Evolutionary conservation across 2,888 invertebrate species (phyloP).

Genomic region (Diloba caeruleocephala): DNA sequence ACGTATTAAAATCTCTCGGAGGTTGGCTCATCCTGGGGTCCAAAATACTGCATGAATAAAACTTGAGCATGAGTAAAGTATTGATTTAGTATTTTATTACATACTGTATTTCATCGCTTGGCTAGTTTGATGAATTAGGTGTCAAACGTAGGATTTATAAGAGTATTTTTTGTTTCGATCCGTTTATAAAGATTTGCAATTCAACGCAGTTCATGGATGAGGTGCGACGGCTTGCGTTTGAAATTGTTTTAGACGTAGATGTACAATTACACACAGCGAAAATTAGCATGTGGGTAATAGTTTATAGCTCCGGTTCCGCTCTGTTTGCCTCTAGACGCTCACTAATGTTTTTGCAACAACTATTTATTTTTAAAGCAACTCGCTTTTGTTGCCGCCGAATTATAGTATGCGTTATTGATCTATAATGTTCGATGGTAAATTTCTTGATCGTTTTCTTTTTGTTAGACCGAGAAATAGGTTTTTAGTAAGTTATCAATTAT

Average conservation of each 20-base stretch:
- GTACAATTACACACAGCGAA: conserved; percentile 79
- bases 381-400: conserved; percentile 67
- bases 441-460: conserved; percentile 7
- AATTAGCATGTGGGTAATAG: conserved; percentile 87
- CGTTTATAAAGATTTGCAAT: conserved; percentile 64
- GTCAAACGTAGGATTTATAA: conserved; percentile 63
- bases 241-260: conserved; percentile 76
- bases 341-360: conserved; percentile 83
- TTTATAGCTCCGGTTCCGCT: conserved; percentile 84
- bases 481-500: conserved; percentile 2
- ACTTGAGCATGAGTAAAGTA: conserved; percentile 62
- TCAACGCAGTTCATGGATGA: conserved; percentile 77
- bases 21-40: conserved; percentile 84
- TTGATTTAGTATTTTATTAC: conserved; percentile 42
- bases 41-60: conserved; percentile 72
- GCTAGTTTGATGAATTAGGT: conserved; percentile 69
- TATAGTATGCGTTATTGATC: conserved; percentile 35
- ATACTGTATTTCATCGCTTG: conserved; percentile 58
- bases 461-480: neutral
- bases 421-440: conserved; percentile 1
- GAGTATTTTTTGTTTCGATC: conserved; percentile 56
- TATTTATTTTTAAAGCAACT: conserved; percentile 78
- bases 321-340: conserved; percentile 81
- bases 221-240: conserved; percentile 76
- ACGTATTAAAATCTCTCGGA: conserved; percentile 71